Percentiles rank a stretch among this genome's conserved stretches.
Conservation (phyloP, 2,797 vertebrate genomes). For the Xenentodon cancila region DNA sequence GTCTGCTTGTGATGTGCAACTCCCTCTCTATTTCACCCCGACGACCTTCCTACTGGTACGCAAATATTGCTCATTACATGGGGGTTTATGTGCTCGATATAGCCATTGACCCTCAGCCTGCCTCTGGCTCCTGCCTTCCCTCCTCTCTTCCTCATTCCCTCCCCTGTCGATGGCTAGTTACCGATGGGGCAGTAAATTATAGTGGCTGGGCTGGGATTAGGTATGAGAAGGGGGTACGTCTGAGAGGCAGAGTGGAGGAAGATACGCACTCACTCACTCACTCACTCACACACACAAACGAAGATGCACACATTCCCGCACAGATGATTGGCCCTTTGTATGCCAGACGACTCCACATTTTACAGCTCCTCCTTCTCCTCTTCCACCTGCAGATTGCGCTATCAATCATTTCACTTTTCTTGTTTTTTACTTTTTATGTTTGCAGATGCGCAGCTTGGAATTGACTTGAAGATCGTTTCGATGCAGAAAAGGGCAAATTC, state of each 20-base stretch:
- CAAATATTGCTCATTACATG: slow-evolving; percentile 83
- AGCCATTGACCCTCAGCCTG: slow-evolving; percentile 75
- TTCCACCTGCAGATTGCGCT: slow-evolving; percentile 67
- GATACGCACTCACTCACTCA: slow-evolving; percentile 8
- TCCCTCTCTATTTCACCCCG: slow-evolving; percentile 65
- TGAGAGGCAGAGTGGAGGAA: slow-evolving; percentile 42
- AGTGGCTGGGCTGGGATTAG: slow-evolving; percentile 70
- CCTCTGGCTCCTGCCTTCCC: slow-evolving; percentile 59
- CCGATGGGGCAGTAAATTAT: slow-evolving; percentile 75
- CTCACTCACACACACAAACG: slow-evolving; percentile 19
- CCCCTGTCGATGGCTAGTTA: slow-evolving; percentile 75
- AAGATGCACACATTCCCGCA: slow-evolving; percentile 29
- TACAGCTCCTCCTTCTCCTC: slow-evolving; percentile 43
- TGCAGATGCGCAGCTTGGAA: slow-evolving; percentile 32
- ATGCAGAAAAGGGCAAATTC: not conserved
- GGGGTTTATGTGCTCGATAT: slow-evolving; percentile 79
- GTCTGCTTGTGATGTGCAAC: slow-evolving; percentile 44
- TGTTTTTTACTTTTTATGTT: slow-evolving; percentile 40
- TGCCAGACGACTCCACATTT: slow-evolving; percentile 67
- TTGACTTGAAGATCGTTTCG: slow-evolving; percentile 7
- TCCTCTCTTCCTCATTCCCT: slow-evolving; percentile 63
- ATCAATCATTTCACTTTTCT: slow-evolving; percentile 71
- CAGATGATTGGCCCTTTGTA: slow-evolving; percentile 66
- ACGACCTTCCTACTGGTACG: slow-evolving; percentile 73
- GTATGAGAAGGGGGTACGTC: slow-evolving; percentile 55